Evolutionary conservation across 2,888 invertebrate genomes (phyloP), one percentile per base, ranked within the genome.

Genomic region (Melieria omissa): DNA sequence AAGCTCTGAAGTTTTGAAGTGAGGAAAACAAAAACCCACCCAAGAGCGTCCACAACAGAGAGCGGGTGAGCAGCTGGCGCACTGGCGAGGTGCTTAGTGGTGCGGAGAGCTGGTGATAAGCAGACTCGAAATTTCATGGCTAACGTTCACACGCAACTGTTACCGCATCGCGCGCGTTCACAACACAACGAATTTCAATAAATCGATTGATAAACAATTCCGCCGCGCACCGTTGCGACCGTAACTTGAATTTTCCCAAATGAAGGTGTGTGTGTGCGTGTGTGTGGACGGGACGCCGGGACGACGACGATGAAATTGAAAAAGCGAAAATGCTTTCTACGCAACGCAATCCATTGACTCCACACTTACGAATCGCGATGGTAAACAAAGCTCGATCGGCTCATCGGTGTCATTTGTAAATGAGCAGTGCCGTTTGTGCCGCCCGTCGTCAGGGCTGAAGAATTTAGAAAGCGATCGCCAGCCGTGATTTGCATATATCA

Each of bases 391-490:
- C 46, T 14, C n/a, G 14, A 46, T 46, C 14, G 16, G n/a, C 45
- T 14, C 16, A 10, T 46, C 45, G 61, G n/a, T 6, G 46, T 10
- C 9, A n/a, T 63, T 63, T 45, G 62, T 12, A 5, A 29, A 61
- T 44, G 42, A 42, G 41, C 44, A 61, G 16, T 41, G 61, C 14
- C 52, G 14, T 52, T 58, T 42, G 8, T 61, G 4, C 0, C 12
- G n/a, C 47, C 8, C 45, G 44, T 5, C 4, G 45, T 65, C 55
- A 14, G 8, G 8, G 16, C 10, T 45, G 55, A 65, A 54, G 54
- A 65, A 65, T 65, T 65, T 65, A 65, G 65, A 65, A 65, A 65
- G 65, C 55, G 44, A 65, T 42, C 65, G 44, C 55, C 12, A 4
- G 41, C 16, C 54, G 29, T 3, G 2, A 54, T 54, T 65, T 55